These are phyloP conservation scores for Balanococcus diminutus DNA, from an alignment of 2,888 invertebrate species.

Conservation along the genomic window DNA sequence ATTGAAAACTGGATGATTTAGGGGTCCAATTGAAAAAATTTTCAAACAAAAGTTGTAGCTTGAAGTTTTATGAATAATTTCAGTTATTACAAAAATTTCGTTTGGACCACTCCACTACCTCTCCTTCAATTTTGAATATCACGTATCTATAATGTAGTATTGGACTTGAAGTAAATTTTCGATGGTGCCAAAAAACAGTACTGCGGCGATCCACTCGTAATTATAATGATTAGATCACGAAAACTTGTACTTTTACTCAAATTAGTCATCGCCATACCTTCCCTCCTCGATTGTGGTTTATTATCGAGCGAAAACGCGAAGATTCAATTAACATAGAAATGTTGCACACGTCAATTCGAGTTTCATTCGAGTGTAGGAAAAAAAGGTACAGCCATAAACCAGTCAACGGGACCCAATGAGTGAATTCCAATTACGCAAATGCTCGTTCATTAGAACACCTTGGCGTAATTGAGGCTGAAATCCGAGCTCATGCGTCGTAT, in stretches of 20 bases:
- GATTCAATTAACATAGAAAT: not conserved
- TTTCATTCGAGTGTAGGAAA: not conserved
- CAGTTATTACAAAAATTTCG: too few species aligned
- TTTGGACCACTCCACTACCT: too few species aligned
- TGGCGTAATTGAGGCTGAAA: not conserved
- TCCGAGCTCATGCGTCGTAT: not conserved
- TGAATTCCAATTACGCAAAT: conserved; percentile 10
- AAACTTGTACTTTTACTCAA: not conserved
- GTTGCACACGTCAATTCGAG: not conserved
- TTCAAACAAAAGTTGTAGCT: too few species aligned
- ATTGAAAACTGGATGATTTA: too few species aligned
- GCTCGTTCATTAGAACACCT: not conserved
- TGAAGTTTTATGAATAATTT: too few species aligned
- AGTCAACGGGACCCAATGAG: not conserved
- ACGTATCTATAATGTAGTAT: too few species aligned
- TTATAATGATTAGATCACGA: not conserved
- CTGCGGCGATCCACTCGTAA: too few species aligned
- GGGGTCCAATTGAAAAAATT: too few species aligned
- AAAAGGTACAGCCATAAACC: not conserved
- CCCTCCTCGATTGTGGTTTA: not conserved
- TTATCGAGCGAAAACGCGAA: not conserved
- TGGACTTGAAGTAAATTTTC: too few species aligned
- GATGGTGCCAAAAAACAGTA: too few species aligned
- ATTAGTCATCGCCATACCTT: not conserved
- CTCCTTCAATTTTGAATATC: too few species aligned